Evolutionary conservation across 2,113 vertebrate species (phyloP), one percentile per base, ranked within the genome.

Genomic region (Illadopsis cleaveri): DNA sequence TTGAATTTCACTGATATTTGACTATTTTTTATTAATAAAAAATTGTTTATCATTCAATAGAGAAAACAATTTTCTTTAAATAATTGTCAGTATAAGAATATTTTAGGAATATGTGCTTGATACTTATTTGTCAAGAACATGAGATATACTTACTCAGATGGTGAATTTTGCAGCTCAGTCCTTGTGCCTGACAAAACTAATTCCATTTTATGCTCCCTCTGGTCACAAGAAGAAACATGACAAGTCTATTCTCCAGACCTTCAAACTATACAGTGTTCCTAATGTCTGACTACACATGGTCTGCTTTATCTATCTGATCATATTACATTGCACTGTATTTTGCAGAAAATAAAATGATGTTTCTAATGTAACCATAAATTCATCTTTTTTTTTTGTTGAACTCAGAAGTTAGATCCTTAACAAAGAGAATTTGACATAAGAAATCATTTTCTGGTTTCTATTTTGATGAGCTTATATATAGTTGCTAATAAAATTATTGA

Each of bases 401-500:
- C 3, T 62, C 48, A 51, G 31, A 15, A 79, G 22, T 57, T 94
- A 91, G 93, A 85, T 80, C 33, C 22, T 69, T 82, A 95, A 61
- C 85, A 68, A 95, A 92, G 82, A 60, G 17, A 7, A 72, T 91
- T 92, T 82, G 73, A 23, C 61, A 12, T 45, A 48, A 58, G 11
- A 94, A 95, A 89, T 66, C 7, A 57, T 23, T 56, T 90, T 50
- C 54, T 50, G 7, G 7, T 85, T 51, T 47, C 24, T 81, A 44
- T 89, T 93, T 82, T 93, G 30, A 87, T 81, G 66, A 10, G 22
- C 17, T 94, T 92, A 75, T 73, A 24, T 69, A 85, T 20, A 90
- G 19, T 14, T 88, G 51, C 33, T 90, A 94, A 95, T 91, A 94
- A 94, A 97, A 94, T n/a, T 58, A 65, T 45, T 22, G 18, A 40